phyloP scores from a whole-genome alignment of 2,888 invertebrate species.

The Eupithecia centaureata region DNA sequence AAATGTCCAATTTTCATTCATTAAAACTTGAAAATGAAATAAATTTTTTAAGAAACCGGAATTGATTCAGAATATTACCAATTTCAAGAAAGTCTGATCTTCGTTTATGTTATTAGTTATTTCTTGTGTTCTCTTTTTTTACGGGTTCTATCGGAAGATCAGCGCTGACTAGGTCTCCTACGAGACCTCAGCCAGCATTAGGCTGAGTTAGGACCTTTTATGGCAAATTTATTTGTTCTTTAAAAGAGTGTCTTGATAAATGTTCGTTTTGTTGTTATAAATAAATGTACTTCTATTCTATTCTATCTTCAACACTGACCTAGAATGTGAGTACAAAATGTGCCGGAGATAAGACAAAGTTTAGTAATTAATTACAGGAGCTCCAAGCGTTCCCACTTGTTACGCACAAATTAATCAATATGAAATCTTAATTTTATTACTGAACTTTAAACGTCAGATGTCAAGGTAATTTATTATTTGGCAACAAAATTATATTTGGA shows the following conservation, averaged over 20 bases:
- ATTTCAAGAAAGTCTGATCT: not conserved
- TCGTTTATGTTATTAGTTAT: not conserved
- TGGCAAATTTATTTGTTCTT: too few relatives aligned
- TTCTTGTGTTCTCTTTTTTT: not conserved
- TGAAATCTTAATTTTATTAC: constrained; percentile 44
- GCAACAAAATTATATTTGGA: constrained; percentile 50
- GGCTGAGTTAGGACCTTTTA: too few relatives aligned
- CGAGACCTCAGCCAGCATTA: too few relatives aligned
- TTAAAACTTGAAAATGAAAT: not conserved
- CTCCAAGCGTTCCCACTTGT: constrained; percentile 49
- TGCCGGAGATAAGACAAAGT: constrained; percentile 6
- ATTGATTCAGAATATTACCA: not conserved
- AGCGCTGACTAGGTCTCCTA: too few relatives aligned
- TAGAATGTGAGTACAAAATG: not conserved
- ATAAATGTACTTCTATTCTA: too few relatives aligned
- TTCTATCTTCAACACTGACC: not conserved
- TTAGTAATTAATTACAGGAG: constrained; percentile 21
- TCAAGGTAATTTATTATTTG: constrained; percentile 59
- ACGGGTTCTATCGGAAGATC: too few relatives aligned
- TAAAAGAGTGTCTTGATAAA: too few relatives aligned
- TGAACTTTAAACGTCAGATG: constrained; percentile 48
- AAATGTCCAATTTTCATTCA: not conserved
- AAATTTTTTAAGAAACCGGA: not conserved
- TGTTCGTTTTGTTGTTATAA: too few relatives aligned
- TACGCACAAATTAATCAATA: constrained; percentile 42